A percentile compares a stretch with the other conserved stretches of the same genome.
Conservation (phyloP, 2,888 invertebrate species). For the Platycnemis pennipes region DNA sequence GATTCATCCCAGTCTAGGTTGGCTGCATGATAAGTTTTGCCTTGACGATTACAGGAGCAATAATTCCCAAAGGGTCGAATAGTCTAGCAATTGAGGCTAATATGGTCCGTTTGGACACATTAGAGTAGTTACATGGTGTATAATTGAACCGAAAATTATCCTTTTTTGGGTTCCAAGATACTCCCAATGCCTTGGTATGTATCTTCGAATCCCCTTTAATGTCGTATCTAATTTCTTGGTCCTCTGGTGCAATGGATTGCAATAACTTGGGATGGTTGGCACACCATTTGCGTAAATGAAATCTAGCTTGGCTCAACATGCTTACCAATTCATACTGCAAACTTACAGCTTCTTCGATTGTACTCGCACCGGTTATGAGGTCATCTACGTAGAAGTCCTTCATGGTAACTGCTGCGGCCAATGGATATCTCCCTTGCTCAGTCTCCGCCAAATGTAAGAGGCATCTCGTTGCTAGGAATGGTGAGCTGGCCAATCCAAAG, state of each 20-base stretch:
- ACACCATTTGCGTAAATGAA: background rate
- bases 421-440: background rate
- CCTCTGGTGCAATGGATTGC: background rate
- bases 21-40: background rate
- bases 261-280: background rate
- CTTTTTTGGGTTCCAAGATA: background rate
- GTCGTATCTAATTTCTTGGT: background rate
- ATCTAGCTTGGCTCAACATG: background rate
- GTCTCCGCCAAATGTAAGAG: background rate
- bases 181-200: background rate
- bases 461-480: conserved; percentile 5
- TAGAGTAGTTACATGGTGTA: background rate
- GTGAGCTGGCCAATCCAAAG: background rate
- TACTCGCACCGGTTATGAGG: background rate
- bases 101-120: background rate
- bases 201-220: background rate
- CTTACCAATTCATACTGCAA: background rate
- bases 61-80: no score
- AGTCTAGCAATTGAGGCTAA: background rate
- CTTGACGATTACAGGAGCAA: no score
- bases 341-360: background rate
- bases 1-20: background rate
- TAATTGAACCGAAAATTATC: background rate
- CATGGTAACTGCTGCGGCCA: background rate
- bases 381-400: background rate